Evolutionary conservation across 2,797 vertebrate genomes (phyloP), one percentile per base, ranked within the genome.

Genomic region (Myotis findleyi): DNA sequence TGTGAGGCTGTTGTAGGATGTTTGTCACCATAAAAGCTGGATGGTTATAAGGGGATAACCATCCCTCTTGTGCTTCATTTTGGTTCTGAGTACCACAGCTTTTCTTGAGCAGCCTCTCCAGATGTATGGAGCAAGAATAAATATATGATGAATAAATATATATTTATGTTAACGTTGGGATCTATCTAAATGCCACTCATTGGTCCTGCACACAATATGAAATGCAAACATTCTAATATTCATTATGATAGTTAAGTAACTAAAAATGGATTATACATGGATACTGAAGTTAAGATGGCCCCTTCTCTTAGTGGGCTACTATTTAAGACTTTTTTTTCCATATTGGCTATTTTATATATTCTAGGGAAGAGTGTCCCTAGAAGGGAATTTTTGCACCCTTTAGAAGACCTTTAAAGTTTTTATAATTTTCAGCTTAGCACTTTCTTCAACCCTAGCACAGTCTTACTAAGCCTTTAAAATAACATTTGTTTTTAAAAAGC

Each of bases 401-500:
- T 84, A 86, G 64, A 89, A n/a, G 49, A 38, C 30, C 30, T 95
- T 79, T 94, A 41, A 82, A 38, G 27, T 89, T 93, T 94, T 72
- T 85, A 16, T 38, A 44, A 36, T 85, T 88, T 68, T 76, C 55
- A 53, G 30, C 44, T 64, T 73, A 81, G 41, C 59, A 9, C 11
- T 92, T 93, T 94, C 36, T 64, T 95, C 18, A 47, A 6, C 51
- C n/a, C 17, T 79, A 64, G 33, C 25, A 72, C 10, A 25, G 16
- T 85, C 53, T 89, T 76, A 68, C 21, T 73, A 76, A 73, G 21
- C 38, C 68, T 91, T 90, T 85, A 95, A 87, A 92, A 82, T 71
- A 84, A 21, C n/a, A 53, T 77, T 82, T 91, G 62, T 38, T 75
- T 94, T 93, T 90, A 57, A 73, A 90, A 94, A 89, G 33, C 38